phyloP scores from a whole-genome alignment of 2,797 vertebrate species.

The Rhabdophis nuchalis region DNA sequence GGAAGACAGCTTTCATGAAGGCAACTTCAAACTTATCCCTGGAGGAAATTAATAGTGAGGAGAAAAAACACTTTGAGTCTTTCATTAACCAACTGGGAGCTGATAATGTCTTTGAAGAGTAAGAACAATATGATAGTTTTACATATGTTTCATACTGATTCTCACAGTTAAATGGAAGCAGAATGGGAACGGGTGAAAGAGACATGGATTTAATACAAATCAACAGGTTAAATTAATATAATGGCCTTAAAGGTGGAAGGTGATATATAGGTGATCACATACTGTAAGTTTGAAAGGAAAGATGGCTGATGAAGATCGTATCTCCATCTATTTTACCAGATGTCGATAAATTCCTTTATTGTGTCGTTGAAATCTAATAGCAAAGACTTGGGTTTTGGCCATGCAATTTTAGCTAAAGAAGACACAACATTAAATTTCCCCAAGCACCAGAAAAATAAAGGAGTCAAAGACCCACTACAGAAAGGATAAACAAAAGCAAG shows the following conservation, averaged over 20 bases:
- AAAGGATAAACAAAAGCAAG: not conserved
- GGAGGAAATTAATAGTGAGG: conserved; percentile 50
- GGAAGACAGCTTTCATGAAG: conserved; percentile 41
- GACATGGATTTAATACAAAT: not conserved
- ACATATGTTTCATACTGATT: not conserved
- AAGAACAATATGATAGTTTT: conserved; percentile 34
- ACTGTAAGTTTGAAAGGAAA: not conserved
- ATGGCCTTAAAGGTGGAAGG: not conserved
- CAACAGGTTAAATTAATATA: not conserved
- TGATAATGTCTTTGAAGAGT: conserved; percentile 58
- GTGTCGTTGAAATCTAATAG: not conserved
- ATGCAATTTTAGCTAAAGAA: not conserved
- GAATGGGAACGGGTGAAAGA: not conserved
- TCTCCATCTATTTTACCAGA: not conserved
- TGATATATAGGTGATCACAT: no score
- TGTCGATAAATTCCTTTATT: not conserved
- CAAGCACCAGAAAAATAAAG: not conserved
- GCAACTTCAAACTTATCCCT: not conserved
- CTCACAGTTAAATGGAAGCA: not conserved
- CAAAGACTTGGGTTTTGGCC: not conserved
- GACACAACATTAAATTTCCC: not conserved
- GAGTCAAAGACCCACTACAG: not conserved
- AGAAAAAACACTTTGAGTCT: conserved; percentile 60
- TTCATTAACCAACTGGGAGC: conserved; percentile 69
- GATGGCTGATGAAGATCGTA: not conserved